Conservation (phyloP, 1,140 invertebrate genomes). For the Macrotrachela quadricornifera region DNA sequence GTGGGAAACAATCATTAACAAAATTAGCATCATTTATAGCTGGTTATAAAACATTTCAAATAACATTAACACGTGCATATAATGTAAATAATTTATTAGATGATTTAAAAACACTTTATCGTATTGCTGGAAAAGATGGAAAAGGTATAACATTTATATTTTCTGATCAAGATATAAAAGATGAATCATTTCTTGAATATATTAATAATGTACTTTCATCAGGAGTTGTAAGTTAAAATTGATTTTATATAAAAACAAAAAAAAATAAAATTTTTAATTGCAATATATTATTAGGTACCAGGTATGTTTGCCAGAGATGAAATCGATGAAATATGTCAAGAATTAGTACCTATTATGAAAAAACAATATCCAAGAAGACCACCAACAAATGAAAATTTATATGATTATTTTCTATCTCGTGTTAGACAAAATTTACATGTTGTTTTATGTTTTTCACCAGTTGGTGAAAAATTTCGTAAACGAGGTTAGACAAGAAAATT, state of each 20-base stretch:
- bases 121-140: conserved; percentile 67
- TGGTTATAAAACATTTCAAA: conserved; percentile 86
- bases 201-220: conserved; percentile 71
- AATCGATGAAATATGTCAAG: conserved; percentile 77
- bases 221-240: conserved; percentile 26
- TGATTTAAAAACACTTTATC: conserved; percentile 72
- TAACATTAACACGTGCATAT: conserved; percentile 77
- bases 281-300: conserved; percentile 48
- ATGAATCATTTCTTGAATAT: conserved; percentile 76
- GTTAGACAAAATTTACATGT: conserved; percentile 79
- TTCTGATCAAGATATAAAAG: conserved; percentile 76
- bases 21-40: conserved; percentile 87
- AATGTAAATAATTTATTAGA: conserved; percentile 81
- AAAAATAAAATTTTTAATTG: conserved; percentile 24
- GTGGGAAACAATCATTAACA: conserved; percentile 82
- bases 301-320: conserved; percentile 86
- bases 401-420: conserved; percentile 74
- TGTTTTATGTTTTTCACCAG: conserved; percentile 84
- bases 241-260: background rate
- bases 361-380: conserved; percentile 70
- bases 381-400: conserved; percentile 66
- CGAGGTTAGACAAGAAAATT: conserved; percentile 20
- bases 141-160: conserved; percentile 93
- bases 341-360: conserved; percentile 74
- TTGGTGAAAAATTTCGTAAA: conserved; percentile 25